Base-by-base conservation (phyloP, 2,113 vertebrate species). In the Phrynosoma platyrhinos region DNA sequence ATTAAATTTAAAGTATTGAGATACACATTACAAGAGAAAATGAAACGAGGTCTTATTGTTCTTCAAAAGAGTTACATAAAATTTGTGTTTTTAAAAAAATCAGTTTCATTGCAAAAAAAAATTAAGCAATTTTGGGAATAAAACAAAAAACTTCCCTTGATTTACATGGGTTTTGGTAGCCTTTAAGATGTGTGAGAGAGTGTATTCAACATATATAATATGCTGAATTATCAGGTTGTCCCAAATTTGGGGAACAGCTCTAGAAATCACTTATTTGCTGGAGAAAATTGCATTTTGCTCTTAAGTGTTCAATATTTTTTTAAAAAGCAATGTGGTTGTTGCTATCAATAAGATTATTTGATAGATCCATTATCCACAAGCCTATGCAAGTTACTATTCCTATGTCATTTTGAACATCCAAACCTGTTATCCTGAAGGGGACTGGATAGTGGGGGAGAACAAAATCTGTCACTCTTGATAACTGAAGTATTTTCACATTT, bases 1-100 rank as follows among this genome's bases (percentile, higher is more conserved):
- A 98, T 97, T 97, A 97, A 96, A 97, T 97, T 95, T 96, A 92
- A 94, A 95, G 94, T 94, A 96, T 85, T 94, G 94, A 96, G 94
- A 93, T 94, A 96, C 90, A 91, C 91, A 94, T 95, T 94, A 95
- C 91, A 95, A 95, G 97, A 95, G 94, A 96, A 96, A 96, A 96
- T 95, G 95, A 95, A 95, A 96, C 87, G 94, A 90, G 87, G 89
- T 94, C 90, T 90, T 91, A 96, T 93, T 92, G 94, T 94, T 95
- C 95, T 95, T 92, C 90, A 93, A 95, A 89, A 96, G 9, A 94
- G 87, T 84, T 89, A 88, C 23, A 78, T 89, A 93, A 94, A 95
- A 94, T 94, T 94, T 95, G 93, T 92, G 93, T 89, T 91, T 20
- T 87, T 47, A 4, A 94, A 93, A 52, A 77, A 87, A 66, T 83